A percentile compares a stretch with the other conserved stretches of the same genome.
Conservation (phyloP, 2,113 vertebrate genomes). For the Pachycephala philippinensis region DNA sequence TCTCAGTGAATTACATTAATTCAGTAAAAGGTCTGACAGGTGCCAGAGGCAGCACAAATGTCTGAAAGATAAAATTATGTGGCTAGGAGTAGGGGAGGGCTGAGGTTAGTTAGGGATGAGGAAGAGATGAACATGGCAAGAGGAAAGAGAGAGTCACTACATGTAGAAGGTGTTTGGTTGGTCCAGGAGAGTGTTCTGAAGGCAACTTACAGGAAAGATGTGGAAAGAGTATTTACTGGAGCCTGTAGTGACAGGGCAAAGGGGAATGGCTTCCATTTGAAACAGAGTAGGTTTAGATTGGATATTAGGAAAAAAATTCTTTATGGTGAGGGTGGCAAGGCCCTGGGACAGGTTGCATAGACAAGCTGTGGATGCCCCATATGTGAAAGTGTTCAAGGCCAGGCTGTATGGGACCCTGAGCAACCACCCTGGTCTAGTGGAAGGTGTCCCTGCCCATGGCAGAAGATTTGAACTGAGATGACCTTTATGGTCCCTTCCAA, state of each 20-base stretch:
- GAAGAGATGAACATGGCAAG: not conserved
- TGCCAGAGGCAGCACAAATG: not conserved
- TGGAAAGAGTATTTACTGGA: not conserved
- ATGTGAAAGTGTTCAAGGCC: not conserved
- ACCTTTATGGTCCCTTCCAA: not conserved
- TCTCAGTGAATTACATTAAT: not conserved
- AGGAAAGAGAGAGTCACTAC: not conserved
- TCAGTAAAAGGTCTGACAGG: not conserved
- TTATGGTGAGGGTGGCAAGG: not conserved
- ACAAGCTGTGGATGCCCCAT: not conserved
- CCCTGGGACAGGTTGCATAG: not conserved
- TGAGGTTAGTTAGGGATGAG: not conserved
- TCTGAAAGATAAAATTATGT: not conserved
- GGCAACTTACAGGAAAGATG: not conserved
- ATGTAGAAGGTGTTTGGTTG: not conserved
- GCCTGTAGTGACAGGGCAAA: not conserved
- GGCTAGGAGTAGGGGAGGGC: not conserved
- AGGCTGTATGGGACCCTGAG: not conserved
- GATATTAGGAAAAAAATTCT: not conserved
- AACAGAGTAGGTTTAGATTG: not conserved
- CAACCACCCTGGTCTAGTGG: not conserved
- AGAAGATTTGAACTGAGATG: not conserved
- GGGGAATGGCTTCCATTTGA: not conserved
- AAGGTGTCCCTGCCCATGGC: not conserved
- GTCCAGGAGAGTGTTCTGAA: not conserved